Percentiles rank a stretch among this genome's conserved stretches.
These are phyloP conservation scores for Paedocypris sp. DNA, from an alignment of 2,113 vertebrate species.

Conservation along the genomic window DNA sequence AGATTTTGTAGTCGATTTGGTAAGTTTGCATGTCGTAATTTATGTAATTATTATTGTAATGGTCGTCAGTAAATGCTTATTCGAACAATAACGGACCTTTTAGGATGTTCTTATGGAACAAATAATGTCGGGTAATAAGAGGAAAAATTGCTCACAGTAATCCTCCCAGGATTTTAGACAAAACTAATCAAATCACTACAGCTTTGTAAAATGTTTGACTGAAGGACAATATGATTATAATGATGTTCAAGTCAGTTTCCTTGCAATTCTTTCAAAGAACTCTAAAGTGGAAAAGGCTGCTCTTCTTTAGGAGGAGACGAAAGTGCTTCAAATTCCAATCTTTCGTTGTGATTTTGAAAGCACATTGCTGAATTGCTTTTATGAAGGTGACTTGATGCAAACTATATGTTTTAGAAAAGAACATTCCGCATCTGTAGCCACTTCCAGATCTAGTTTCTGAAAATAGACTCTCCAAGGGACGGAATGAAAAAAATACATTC, in stretches of 20 bases:
- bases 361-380: conserved; percentile 17
- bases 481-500: not conserved
- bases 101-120: no score
- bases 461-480: conserved; percentile 4
- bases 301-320: conserved; percentile 1
- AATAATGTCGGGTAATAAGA: no score
- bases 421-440: not conserved
- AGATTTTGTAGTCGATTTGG: no score
- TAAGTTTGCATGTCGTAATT: no score
- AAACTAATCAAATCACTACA: no score
- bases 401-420: conserved; percentile 14
- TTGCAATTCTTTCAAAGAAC: not conserved
- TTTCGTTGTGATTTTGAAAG: conserved; percentile 9
- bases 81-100: no score
- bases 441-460: not conserved
- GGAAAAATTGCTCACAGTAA: no score
- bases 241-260: not conserved
- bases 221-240: no score
- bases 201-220: no score
- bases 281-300: conserved; percentile 5
- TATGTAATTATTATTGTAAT: no score
- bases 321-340: conserved; percentile 7
- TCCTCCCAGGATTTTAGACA: no score
- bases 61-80: no score
- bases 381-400: conserved; percentile 18